A percentile compares a stretch with the other conserved stretches of the same genome.
Evolutionary conservation across 2,888 invertebrate species (phyloP).

Genomic region (Pachycephus smyrnensis): DNA sequence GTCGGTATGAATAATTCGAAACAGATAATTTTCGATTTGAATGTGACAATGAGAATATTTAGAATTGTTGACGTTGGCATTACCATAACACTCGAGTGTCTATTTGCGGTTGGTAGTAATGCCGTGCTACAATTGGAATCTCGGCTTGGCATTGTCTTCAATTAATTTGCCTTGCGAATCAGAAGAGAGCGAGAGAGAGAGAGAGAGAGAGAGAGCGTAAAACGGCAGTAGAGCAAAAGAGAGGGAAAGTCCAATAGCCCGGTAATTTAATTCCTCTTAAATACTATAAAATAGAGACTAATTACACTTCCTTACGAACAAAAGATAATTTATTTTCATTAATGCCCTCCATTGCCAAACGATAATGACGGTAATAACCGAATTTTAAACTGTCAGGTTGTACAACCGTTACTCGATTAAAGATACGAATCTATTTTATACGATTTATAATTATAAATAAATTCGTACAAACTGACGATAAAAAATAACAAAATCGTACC

Average conservation of each 20-base stretch:
- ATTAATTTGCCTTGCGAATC: constrained; percentile 3
- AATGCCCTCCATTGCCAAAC: background rate
- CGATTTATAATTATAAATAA: background rate
- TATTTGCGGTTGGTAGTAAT: background rate
- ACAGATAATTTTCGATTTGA: background rate
- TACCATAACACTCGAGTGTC: background rate
- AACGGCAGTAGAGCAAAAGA: background rate
- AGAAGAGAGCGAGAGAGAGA: constrained; percentile 5
- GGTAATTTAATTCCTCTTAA: constrained; percentile 3
- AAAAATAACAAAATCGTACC: too few species aligned
- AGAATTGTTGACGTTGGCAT: background rate
- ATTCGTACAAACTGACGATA: too few species aligned
- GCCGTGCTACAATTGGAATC: background rate
- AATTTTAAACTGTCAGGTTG: background rate
- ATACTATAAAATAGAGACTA: constrained; percentile 7
- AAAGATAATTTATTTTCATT: constrained; percentile 1
- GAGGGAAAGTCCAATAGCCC: background rate
- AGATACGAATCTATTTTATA: background rate
- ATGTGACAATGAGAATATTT: background rate
- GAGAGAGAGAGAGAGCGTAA: background rate
- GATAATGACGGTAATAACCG: background rate
- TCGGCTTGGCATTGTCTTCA: background rate
- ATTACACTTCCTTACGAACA: background rate
- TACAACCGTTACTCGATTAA: background rate
- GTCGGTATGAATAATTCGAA: background rate